Evolutionary conservation across 2,888 invertebrate genomes (phyloP).

Genomic region (Cetonia aurata): DNA sequence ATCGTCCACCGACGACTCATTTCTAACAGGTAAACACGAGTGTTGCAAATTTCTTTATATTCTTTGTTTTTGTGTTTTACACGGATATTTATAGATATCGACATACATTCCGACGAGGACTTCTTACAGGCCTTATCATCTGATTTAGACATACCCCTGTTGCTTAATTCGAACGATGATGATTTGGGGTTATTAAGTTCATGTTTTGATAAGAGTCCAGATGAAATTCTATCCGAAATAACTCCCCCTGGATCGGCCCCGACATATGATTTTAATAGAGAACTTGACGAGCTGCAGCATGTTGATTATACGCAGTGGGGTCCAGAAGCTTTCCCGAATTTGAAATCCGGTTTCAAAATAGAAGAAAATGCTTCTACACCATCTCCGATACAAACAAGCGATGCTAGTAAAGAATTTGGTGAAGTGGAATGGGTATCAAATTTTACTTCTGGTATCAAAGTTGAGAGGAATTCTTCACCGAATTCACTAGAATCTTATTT

Average conservation of each 20-base stretch:
- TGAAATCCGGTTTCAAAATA: constrained; percentile 57
- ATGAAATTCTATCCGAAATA: constrained; percentile 63
- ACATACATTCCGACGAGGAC: constrained; percentile 62
- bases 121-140: constrained; percentile 63
- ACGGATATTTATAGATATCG: constrained; percentile 55
- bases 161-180: constrained; percentile 62
- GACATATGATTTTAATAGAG: constrained; percentile 49
- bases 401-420: too few species aligned
- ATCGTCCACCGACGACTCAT: constrained; percentile 60
- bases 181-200: constrained; percentile 61
- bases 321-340: constrained; percentile 55
- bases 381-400: constrained; percentile 31
- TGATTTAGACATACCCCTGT: constrained; percentile 62
- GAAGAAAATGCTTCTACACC: constrained; percentile 51
- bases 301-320: constrained; percentile 55
- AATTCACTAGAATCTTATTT: constrained; percentile 51
- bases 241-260: constrained; percentile 52
- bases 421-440: too few species aligned
- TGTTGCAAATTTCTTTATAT: not conserved
- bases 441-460: constrained; percentile 54
- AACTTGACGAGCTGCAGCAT: constrained; percentile 52
- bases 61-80: too few species aligned
- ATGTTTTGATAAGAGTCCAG: constrained; percentile 61
- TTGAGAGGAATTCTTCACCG: constrained; percentile 49
- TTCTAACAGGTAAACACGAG: constrained; percentile 57